Conservation (phyloP, 2,113 vertebrate species). For the Scartelaos histophorus region DNA sequence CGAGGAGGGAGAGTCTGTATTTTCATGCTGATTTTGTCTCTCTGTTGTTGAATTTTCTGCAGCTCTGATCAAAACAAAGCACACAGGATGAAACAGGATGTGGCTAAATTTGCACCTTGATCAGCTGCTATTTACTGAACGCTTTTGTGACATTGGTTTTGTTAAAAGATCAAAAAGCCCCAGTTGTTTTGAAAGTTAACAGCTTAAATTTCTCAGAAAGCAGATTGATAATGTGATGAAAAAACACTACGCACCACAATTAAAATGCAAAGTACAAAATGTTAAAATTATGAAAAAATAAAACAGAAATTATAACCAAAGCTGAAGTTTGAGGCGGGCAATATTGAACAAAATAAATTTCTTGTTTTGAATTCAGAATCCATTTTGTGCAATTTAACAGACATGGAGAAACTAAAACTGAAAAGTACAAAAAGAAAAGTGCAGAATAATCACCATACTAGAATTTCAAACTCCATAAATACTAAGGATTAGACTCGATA, state of each 20-base stretch:
- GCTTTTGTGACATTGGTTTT: slow-evolving; percentile 56
- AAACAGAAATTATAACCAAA: background rate
- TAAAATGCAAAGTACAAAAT: background rate
- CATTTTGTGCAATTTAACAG: too few relatives aligned
- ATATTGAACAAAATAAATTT: too few relatives aligned
- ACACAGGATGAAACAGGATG: slow-evolving; percentile 18
- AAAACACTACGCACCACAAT: background rate
- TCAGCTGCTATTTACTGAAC: slow-evolving; percentile 55
- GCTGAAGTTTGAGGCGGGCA: too few relatives aligned
- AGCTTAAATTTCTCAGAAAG: slow-evolving; percentile 13
- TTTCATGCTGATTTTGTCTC: slow-evolving; percentile 74
- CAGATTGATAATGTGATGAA: background rate
- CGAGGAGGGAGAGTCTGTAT: slow-evolving; percentile 50
- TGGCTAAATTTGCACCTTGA: slow-evolving; percentile 69
- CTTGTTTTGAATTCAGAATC: too few relatives aligned
- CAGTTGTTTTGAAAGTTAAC: slow-evolving; percentile 46
- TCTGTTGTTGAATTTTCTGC: slow-evolving; percentile 56
- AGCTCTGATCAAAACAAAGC: slow-evolving; percentile 65
- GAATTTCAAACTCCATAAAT: too few relatives aligned
- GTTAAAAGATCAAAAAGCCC: slow-evolving; percentile 69
- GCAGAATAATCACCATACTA: too few relatives aligned
- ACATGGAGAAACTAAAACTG: too few relatives aligned
- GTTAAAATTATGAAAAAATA: background rate
- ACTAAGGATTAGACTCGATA: too few relatives aligned
- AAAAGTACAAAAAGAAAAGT: too few relatives aligned